phyloP scores from a whole-genome alignment of 2,797 vertebrate species.

The Fistularia tabacaria region DNA sequence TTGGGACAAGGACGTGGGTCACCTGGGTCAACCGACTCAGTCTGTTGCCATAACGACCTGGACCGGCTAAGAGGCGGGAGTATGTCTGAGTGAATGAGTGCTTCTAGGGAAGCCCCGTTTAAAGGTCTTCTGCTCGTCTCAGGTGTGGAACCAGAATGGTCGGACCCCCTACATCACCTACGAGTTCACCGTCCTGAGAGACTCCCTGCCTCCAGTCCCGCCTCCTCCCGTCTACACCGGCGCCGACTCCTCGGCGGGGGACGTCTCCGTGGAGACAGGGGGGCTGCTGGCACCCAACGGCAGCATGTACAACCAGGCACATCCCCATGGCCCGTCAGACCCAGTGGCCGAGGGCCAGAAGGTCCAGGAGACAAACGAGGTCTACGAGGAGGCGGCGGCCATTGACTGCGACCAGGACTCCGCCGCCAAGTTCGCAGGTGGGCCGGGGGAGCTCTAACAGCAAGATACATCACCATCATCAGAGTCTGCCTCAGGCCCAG shows the following conservation, averaged over 20 bases:
- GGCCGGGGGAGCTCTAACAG: no score
- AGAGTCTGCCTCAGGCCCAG: no score
- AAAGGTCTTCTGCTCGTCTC: not conserved
- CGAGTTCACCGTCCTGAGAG: slow-evolving; percentile 89
- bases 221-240: slow-evolving; percentile 84
- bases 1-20: no score
- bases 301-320: slow-evolving; percentile 70
- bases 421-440: slow-evolving; percentile 77
- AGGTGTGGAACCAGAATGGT: slow-evolving; percentile 98
- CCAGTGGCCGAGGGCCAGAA: slow-evolving; percentile 68
- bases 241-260: slow-evolving; percentile 71
- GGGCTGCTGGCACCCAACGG: slow-evolving; percentile 67
- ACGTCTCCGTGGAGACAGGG: slow-evolving; percentile 63
- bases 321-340: slow-evolving; percentile 61
- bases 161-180: slow-evolving; percentile 93
- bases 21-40: no score
- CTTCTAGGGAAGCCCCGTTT: no score
- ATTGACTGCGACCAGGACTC: slow-evolving; percentile 79
- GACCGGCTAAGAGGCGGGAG: no score
- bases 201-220: slow-evolving; percentile 74
- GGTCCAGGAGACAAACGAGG: slow-evolving; percentile 89
- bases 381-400: slow-evolving; percentile 81
- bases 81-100: no score
- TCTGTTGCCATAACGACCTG: no score
- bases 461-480: no score